Conservation (phyloP, 2,888 invertebrate species). For the Sarcophaga subvicina region DNA sequence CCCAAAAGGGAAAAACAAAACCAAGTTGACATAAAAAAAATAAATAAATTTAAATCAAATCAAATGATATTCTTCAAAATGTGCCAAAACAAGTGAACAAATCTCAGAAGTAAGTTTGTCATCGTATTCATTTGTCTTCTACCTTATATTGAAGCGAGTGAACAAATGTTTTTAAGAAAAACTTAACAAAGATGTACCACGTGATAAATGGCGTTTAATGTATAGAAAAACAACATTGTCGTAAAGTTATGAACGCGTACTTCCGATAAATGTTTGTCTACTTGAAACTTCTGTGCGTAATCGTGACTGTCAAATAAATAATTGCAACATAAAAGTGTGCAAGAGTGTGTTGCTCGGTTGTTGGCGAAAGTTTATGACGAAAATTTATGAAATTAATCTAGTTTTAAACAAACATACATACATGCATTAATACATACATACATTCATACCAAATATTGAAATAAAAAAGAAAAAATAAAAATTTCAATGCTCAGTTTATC, state of each 20-base stretch:
- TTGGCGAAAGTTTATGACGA: background rate
- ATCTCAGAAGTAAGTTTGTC: constrained; percentile 1
- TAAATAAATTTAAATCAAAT: background rate
- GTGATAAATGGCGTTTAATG: background rate
- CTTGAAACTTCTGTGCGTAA: constrained; percentile 3
- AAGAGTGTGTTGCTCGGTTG: background rate
- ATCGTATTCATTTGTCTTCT: background rate
- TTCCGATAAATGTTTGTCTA: background rate
- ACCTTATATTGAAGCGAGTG: background rate
- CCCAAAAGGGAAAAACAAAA: background rate
- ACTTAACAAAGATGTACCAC: background rate
- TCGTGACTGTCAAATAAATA: background rate
- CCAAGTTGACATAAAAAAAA: no score
- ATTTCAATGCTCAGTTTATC: no score
- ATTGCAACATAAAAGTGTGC: background rate
- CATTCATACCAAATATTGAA: background rate
- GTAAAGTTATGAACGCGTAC: background rate
- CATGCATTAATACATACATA: background rate
- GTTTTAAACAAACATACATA: no score
- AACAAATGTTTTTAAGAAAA: background rate
- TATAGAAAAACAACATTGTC: background rate
- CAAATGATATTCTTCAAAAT: background rate
- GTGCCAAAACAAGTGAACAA: background rate
- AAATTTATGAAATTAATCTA: background rate
- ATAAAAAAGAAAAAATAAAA: no score